A percentile compares a stretch with the other conserved stretches of the same genome.
Conservation (phyloP, 2,113 vertebrate genomes). For the Hydropotes inermis region DNA sequence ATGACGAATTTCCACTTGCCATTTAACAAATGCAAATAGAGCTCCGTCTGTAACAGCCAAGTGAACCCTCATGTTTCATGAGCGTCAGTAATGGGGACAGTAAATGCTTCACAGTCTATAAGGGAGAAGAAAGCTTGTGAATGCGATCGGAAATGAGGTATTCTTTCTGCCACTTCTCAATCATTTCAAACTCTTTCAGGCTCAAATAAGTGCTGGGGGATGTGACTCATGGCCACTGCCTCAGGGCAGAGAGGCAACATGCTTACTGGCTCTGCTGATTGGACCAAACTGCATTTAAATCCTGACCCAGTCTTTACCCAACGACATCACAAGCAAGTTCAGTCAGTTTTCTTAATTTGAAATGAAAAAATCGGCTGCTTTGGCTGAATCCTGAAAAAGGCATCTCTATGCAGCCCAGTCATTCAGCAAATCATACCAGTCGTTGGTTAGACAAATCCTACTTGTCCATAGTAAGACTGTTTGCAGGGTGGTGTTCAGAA, state of each 20-base stretch:
- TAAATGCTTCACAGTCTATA: not conserved
- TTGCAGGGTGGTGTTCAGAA: not conserved
- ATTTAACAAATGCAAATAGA: not conserved
- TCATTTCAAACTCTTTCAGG: not conserved
- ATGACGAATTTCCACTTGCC: not conserved
- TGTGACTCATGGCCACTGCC: not conserved
- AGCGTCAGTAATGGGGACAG: not conserved
- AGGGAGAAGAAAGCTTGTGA: conserved; percentile 4
- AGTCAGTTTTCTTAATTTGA: not conserved
- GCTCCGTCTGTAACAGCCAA: not conserved
- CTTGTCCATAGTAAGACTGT: not conserved
- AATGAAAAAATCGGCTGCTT: not conserved
- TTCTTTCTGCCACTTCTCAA: not conserved
- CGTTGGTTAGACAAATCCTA: not conserved
- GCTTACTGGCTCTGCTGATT: not conserved
- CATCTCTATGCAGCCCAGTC: not conserved
- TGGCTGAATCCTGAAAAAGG: not conserved
- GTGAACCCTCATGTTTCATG: not conserved
- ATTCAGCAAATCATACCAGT: not conserved
- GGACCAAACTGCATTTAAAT: not conserved
- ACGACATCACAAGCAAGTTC: not conserved
- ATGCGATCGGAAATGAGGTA: not conserved
- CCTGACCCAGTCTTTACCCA: not conserved
- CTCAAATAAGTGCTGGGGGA: not conserved
- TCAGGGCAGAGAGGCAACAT: not conserved